Evolutionary conservation across 2,888 invertebrate genomes (phyloP).

Genomic region (Gari tellinella): DNA sequence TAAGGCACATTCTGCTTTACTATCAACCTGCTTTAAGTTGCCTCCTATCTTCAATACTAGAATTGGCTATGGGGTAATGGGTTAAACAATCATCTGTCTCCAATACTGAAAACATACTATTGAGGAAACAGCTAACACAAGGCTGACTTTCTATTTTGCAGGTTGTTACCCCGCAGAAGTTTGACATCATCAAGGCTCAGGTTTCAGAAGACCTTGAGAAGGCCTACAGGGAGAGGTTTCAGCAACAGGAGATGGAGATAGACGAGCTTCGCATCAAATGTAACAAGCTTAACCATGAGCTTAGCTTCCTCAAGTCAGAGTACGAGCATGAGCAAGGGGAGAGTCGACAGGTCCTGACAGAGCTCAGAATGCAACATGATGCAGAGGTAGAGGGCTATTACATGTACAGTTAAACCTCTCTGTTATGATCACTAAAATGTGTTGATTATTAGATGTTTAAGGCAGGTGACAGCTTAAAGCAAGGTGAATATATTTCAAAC

Average conservation of each 20-base stretch:
- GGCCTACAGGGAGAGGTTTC: conserved; percentile 76
- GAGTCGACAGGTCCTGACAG: conserved; percentile 77
- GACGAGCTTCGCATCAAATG: conserved; percentile 76
- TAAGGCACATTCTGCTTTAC: no score
- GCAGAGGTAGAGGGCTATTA: conserved; percentile 79
- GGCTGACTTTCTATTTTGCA: conserved; percentile 34
- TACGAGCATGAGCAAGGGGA: conserved; percentile 82
- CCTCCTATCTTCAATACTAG: no score
- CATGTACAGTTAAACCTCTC: no score
- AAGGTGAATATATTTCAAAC: no score
- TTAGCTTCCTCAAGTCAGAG: conserved; percentile 83
- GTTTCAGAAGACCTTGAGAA: conserved; percentile 79
- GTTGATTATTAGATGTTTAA: no score
- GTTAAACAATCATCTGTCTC: no score
- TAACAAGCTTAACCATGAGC: conserved; percentile 82
- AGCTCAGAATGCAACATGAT: conserved; percentile 81
- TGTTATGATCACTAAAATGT: no score
- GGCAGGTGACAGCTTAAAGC: no score
- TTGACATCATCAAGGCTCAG: conserved; percentile 80
- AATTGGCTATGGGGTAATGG: no score
- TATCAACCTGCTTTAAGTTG: no score
- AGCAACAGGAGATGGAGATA: conserved; percentile 77
- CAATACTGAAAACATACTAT: no score
- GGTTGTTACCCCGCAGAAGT: conserved; percentile 79
- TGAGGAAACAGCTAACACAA: no score